Conservation (phyloP, 2,888 invertebrate genomes). For the Drosophila colorata region DNA sequence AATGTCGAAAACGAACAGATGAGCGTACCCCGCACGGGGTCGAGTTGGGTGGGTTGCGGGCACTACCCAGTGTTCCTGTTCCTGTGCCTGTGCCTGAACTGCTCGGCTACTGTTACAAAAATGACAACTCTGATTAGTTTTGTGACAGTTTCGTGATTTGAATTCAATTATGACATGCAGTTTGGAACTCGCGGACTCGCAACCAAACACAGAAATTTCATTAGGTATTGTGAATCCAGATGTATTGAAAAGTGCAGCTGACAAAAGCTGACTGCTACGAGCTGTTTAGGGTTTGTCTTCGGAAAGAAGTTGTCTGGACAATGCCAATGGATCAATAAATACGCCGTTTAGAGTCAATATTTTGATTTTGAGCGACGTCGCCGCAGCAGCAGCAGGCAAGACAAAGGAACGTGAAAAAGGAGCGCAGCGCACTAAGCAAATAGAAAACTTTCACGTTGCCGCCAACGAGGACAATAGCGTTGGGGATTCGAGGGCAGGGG, state of each 20-base stretch:
- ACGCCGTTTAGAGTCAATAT: slow-evolving; percentile 73
- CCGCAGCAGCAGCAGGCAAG: slow-evolving; percentile 28
- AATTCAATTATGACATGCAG: slow-evolving; percentile 80
- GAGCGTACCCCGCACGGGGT: slow-evolving; percentile 24
- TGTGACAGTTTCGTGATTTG: slow-evolving; percentile 81
- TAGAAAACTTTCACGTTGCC: slow-evolving; percentile 66
- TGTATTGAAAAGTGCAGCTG: slow-evolving; percentile 7
- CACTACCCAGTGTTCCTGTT: slow-evolving; percentile 1
- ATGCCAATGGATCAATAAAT: slow-evolving; percentile 64
- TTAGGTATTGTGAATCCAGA: no score
- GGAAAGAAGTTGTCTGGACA: slow-evolving; percentile 4
- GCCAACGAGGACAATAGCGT: slow-evolving; percentile 42
- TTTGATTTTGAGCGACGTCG: slow-evolving; percentile 63
- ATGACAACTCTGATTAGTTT: slow-evolving; percentile 79
- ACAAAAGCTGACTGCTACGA: slow-evolving; percentile 41
- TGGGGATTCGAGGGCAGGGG: background rate
- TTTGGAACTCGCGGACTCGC: slow-evolving; percentile 18
- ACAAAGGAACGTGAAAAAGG: slow-evolving; percentile 58
- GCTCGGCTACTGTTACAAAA: slow-evolving; percentile 54
- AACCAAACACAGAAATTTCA: slow-evolving; percentile 16
- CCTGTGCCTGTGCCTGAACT: slow-evolving; percentile 3
- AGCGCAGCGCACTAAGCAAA: slow-evolving; percentile 60
- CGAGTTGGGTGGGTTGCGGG: background rate
- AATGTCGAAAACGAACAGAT: slow-evolving; percentile 73
- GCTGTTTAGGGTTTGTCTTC: slow-evolving; percentile 10